phyloP scores from a whole-genome alignment of 2,888 invertebrate genomes.

The Mechanitis mazaeus region DNA sequence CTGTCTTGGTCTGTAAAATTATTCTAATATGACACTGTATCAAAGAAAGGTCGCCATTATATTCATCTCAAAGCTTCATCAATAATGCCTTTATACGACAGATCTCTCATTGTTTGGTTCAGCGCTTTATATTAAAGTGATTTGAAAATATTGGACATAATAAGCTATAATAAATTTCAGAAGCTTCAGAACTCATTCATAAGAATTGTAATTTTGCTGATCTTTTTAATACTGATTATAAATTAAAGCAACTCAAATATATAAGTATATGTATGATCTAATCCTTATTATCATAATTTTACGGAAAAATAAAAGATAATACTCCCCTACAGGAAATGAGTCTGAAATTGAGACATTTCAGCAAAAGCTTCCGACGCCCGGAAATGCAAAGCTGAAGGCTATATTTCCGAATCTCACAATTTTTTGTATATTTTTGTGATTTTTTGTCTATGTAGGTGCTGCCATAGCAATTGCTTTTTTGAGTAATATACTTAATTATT shows the following conservation, averaged over 20 bases:
- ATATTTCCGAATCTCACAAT: slow-evolving; percentile 25
- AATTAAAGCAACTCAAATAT: too few relatives aligned
- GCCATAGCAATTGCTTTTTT: not conserved
- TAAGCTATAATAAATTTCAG: not conserved
- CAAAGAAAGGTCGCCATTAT: slow-evolving; percentile 6
- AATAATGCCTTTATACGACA: not conserved
- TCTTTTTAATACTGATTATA: not conserved
- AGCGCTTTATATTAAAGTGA: not conserved
- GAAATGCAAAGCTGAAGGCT: slow-evolving; percentile 28
- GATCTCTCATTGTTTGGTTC: not conserved
- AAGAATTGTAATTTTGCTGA: not conserved
- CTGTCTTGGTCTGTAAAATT: slow-evolving; percentile 5
- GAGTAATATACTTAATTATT: not conserved
- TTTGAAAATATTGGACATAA: not conserved
- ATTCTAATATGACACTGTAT: slow-evolving; percentile 6
- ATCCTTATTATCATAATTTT: not conserved
- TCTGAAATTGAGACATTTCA: slow-evolving; percentile 23
- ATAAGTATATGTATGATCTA: too few relatives aligned
- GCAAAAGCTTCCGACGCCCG: slow-evolving; percentile 18
- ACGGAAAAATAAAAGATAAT: not conserved
- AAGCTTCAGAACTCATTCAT: not conserved
- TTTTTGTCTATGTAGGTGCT: not conserved
- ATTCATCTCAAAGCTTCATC: slow-evolving; percentile 4
- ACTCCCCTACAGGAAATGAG: slow-evolving; percentile 12
- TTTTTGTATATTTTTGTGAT: slow-evolving; percentile 10